These are phyloP conservation scores for Morone saxatilis DNA, from an alignment of 2,113 vertebrate species.

Conservation along the genomic window DNA sequence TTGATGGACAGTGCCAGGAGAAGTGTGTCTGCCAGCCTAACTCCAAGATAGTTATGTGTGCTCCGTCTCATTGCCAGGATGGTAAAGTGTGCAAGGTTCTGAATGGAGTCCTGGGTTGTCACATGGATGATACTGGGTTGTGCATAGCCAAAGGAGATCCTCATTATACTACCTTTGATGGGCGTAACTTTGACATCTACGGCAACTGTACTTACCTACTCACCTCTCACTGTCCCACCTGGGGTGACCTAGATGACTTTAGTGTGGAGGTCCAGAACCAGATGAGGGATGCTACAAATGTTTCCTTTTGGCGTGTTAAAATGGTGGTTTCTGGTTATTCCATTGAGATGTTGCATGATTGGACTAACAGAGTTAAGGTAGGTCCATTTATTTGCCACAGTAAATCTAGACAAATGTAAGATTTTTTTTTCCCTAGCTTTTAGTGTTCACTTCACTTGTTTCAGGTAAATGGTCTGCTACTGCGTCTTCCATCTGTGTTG, in stretches of 20 bases:
- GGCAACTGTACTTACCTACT: slow-evolving; percentile 78
- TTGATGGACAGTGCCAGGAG: slow-evolving; percentile 52
- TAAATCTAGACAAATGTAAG: neutral
- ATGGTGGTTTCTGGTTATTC: slow-evolving; percentile 52
- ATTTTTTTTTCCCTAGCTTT: neutral
- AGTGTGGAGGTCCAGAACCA: slow-evolving; percentile 62
- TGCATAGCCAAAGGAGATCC: slow-evolving; percentile 66
- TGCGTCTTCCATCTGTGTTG: slow-evolving; percentile 46
- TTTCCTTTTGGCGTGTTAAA: slow-evolving; percentile 52
- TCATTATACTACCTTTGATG: slow-evolving; percentile 79
- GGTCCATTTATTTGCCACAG: neutral
- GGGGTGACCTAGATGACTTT: slow-evolving; percentile 40
- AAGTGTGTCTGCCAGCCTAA: slow-evolving; percentile 67
- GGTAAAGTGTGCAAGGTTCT: slow-evolving; percentile 48
- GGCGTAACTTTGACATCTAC: slow-evolving; percentile 62
- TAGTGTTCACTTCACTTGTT: neutral
- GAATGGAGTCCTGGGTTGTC: slow-evolving; percentile 53
- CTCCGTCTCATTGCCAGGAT: slow-evolving; percentile 25
- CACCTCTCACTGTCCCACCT: slow-evolving; percentile 53
- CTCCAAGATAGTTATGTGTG: slow-evolving; percentile 50
- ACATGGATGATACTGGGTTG: slow-evolving; percentile 15
- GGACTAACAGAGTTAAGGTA: slow-evolving; percentile 58
- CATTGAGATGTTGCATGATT: slow-evolving; percentile 47
- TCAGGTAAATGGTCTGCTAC: slow-evolving; percentile 60
- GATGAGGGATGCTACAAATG: slow-evolving; percentile 28